Evolutionary conservation across 2,797 vertebrate genomes (phyloP).

Genomic region (Pogoniulus pusillus): DNA sequence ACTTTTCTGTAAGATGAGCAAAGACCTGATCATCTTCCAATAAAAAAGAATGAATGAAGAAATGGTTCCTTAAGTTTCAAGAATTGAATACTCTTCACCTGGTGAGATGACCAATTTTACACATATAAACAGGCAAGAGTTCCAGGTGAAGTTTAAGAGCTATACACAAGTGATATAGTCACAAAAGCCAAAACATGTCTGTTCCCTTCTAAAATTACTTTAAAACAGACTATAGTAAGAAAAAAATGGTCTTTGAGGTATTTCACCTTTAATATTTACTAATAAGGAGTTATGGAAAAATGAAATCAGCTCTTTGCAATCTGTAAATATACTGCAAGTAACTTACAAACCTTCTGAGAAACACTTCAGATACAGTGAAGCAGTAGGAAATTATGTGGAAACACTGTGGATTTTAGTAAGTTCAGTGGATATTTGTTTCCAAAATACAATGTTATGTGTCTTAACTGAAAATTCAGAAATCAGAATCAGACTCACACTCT

Average conservation of each 20-base stretch:
- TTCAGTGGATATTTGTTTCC: neutral
- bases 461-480: neutral
- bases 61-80: neutral
- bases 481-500: neutral
- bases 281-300: neutral
- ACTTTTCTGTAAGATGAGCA: neutral
- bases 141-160: slow-evolving; percentile 13
- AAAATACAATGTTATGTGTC: neutral
- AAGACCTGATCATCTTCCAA: neutral
- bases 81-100: neutral
- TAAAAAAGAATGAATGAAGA: neutral
- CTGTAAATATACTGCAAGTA: neutral
- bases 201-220: neutral
- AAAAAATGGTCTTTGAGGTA: neutral
- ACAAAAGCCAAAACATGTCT: neutral
- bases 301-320: neutral
- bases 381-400: neutral
- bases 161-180: neutral
- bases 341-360: neutral
- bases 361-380: neutral
- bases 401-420: neutral
- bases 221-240: neutral
- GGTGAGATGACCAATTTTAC: neutral
- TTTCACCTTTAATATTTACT: neutral
- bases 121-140: neutral